Evolutionary conservation across 2,797 vertebrate genomes (phyloP).

Genomic region (Darevskia nairensis): DNA sequence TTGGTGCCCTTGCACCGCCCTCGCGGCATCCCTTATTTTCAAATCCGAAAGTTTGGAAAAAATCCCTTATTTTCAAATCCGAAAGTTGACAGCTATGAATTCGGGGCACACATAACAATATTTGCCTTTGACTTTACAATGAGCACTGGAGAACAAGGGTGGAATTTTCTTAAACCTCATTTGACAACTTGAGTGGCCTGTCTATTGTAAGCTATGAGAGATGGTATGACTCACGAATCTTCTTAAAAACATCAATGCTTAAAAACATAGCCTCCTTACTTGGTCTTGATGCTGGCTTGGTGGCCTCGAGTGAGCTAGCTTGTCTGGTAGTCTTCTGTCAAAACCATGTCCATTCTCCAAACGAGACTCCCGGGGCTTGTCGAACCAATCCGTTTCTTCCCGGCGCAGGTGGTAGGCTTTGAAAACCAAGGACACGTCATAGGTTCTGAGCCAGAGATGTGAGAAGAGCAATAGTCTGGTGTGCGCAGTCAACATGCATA

Average conservation of each 20-base stretch:
- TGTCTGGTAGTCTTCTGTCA: conserved; percentile 89
- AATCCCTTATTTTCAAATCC: too few relatives aligned
- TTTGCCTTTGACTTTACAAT: not conserved
- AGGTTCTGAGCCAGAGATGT: conserved; percentile 71
- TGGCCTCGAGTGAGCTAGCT: conserved; percentile 79
- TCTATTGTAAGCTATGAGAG: not conserved
- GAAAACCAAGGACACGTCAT: conserved; percentile 85
- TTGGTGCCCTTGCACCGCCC: too few relatives aligned
- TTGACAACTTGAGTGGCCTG: conserved; percentile 6
- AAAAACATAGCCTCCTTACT: conserved; percentile 74
- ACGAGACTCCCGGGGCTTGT: conserved; percentile 94
- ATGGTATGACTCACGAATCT: not conserved
- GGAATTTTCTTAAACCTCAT: not conserved
- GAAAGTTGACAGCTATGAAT: not conserved
- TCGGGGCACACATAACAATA: not conserved
- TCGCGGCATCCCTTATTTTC: too few relatives aligned
- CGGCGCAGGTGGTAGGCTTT: conserved; percentile 97
- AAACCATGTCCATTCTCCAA: conserved; percentile 86
- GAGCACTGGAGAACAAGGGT: not conserved
- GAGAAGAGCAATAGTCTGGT: conserved; percentile 68
- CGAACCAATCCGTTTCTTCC: conserved; percentile 99
- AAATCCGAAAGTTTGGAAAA: too few relatives aligned
- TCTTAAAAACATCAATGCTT: conserved; percentile 12
- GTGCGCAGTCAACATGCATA: conserved; percentile 75
- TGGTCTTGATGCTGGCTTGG: conserved; percentile 82